phyloP scores from a whole-genome alignment of 2,888 invertebrate genomes.

The Hirtodrosophila trivittata region DNA sequence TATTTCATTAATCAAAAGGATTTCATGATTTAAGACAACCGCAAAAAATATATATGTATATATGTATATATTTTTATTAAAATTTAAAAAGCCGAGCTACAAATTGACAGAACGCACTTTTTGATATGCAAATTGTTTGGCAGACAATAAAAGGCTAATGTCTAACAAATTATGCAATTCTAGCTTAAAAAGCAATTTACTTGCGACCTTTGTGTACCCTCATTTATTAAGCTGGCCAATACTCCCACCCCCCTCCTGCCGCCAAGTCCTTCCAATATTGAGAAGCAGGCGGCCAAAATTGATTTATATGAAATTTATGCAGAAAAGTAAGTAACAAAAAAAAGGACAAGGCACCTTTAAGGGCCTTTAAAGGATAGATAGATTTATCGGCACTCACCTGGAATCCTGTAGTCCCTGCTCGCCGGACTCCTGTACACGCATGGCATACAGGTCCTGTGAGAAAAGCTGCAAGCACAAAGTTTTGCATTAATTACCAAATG shows the following conservation, averaged over 20 bases:
- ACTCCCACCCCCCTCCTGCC: background rate
- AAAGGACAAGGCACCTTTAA: conserved; percentile 17
- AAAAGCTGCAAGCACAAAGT: conserved; percentile 85
- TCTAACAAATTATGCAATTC: conserved; percentile 58
- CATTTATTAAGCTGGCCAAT: conserved; percentile 40
- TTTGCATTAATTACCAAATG: conserved; percentile 47
- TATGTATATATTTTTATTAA: too few relatives aligned
- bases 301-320: conserved; percentile 77
- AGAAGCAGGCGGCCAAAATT: conserved; percentile 51
- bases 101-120: conserved; percentile 6
- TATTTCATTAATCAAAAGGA: background rate
- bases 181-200: conserved; percentile 71
- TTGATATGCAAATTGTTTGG: conserved; percentile 26
- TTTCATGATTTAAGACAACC: background rate
- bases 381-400: conserved; percentile 84
- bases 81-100: conserved; percentile 3
- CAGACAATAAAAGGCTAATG: conserved; percentile 47
- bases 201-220: conserved; percentile 37
- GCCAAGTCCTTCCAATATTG: conserved; percentile 37
- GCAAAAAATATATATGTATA: too few relatives aligned
- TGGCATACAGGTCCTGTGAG: conserved; percentile 89
- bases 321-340: conserved; percentile 14
- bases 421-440: conserved; percentile 88
- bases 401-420: conserved; percentile 85
- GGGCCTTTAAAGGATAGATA: conserved; percentile 17